Percentiles rank a stretch among this genome's conserved stretches.
Conservation (phyloP, 2,113 vertebrate species). For the Perccottus glenii region DNA sequence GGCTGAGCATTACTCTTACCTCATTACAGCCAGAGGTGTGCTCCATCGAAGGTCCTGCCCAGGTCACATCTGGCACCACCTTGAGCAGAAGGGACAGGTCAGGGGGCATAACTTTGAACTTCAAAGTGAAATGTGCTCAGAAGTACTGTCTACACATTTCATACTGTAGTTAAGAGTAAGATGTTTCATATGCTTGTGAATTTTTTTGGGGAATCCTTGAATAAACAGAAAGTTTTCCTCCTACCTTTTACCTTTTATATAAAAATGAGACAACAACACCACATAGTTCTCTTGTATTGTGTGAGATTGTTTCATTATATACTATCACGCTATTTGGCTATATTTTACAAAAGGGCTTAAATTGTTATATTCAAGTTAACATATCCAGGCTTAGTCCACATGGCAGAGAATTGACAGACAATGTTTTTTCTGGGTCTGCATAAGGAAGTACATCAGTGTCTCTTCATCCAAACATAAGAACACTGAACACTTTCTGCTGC, state of each 20-base stretch:
- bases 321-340: too few relatives aligned
- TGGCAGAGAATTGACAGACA: conserved; percentile 42
- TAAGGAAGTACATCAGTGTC: conserved; percentile 18
- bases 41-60: conserved; percentile 52
- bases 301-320: too few relatives aligned
- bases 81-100: conserved; percentile 17
- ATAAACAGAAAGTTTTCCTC: too few relatives aligned
- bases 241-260: too few relatives aligned
- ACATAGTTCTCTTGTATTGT: too few relatives aligned
- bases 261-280: too few relatives aligned
- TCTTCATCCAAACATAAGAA: conserved; percentile 6
- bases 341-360: too few relatives aligned
- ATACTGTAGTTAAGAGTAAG: conserved; percentile 9
- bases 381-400: conserved; percentile 10
- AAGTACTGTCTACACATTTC: conserved; percentile 32
- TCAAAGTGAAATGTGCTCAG: conserved; percentile 54
- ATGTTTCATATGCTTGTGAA: too few relatives aligned
- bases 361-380: too few relatives aligned
- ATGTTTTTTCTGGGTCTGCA: conserved; percentile 24
- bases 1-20: conserved; percentile 62
- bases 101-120: conserved; percentile 61
- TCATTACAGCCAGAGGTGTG: conserved; percentile 69
- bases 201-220: too few relatives aligned
- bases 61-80: conserved; percentile 73
- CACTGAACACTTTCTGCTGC: neutral